Percentiles rank a stretch among this genome's conserved stretches.
These are phyloP conservation scores for Pyrgus malvae DNA, from an alignment of 2,888 invertebrate genomes.

Conservation along the genomic window DNA sequence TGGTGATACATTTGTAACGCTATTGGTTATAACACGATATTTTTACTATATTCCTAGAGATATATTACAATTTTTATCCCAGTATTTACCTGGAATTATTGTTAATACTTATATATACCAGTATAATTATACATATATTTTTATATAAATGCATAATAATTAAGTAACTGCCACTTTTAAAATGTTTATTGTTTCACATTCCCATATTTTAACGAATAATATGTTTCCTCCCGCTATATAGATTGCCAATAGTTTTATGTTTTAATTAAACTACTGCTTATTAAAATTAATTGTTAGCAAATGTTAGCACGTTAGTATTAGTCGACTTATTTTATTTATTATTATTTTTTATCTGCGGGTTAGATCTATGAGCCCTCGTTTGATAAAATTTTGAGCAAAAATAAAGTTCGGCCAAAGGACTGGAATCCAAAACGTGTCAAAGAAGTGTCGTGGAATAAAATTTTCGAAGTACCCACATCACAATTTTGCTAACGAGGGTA, in stretches of 20 bases:
- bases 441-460: not conserved
- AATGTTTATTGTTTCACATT: conserved; percentile 17
- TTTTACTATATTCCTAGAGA: conserved; percentile 8
- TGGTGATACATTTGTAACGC: too few relatives aligned
- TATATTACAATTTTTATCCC: conserved; percentile 21
- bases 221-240: conserved; percentile 15
- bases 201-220: conserved; percentile 18
- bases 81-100: conserved; percentile 15
- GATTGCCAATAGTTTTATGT: conserved; percentile 21
- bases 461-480: conserved; percentile 8
- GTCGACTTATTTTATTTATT: conserved; percentile 27
- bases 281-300: conserved; percentile 21
- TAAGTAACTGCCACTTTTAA: conserved; percentile 13
- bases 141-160: conserved; percentile 27
- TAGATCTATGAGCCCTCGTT: conserved; percentile 21
- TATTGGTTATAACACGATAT: not conserved
- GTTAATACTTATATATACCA: conserved; percentile 11
- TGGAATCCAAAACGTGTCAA: not conserved
- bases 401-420: not conserved
- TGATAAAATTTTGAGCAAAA: not conserved
- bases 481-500: conserved; percentile 11
- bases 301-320: conserved; percentile 19
- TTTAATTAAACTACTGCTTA: conserved; percentile 16
- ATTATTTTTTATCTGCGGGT: conserved; percentile 23
- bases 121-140: conserved; percentile 19